Evolutionary conservation across 2,888 invertebrate species (phyloP), one percentile per base, ranked within the genome.

Genomic region (Azorinus chamasolen): DNA sequence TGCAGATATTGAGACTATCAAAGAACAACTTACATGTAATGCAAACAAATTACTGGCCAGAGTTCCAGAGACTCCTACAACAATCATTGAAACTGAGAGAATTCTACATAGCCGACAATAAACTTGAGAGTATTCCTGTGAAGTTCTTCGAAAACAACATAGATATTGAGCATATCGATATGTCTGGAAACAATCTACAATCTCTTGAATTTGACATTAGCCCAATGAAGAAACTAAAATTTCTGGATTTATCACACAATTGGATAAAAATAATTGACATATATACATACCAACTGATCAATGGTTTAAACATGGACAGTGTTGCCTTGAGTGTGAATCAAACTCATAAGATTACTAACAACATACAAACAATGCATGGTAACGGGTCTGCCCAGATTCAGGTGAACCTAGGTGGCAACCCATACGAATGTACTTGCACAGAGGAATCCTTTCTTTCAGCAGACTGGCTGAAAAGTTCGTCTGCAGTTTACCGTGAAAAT

Each of bases 141-240:
- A 55, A 55, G 25, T 45, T 57, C 18, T 65, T 65, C 37, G 6
- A 16, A n/a, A 37, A 65, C 22, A 65, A 65, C n/a, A 5, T 10
- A 10, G 24, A 32, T 8, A 18, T 65, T 12, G 16, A 24, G n/a
- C 16, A 48, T 16, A 32, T 65, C 16, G 25, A 65, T 32, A 22
- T 65, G 37, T 55, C 65, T 16, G 16, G 37, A 10, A 65, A 65
- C 39, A 20, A 16, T 1, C 22, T 65, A 10, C 22, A 27, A 5
- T 6, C 22, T 22, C 18, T 65, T 12, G 46, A 32, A 18, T 55
- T 65, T 25, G 46, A 48, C 24, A 22, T 65, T 45, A 22, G 55
- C n/a, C 45, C 48, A 46, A n/a, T 65, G n/a, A 57, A 2, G 18
- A 27, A 24, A 14, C 48, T 65, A 8, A 18, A 32, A 48, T 4